Percentiles rank a stretch among this genome's conserved stretches.
phyloP scores from a whole-genome alignment of 2,888 invertebrate species.

The Hirtodrosophila cameraria region DNA sequence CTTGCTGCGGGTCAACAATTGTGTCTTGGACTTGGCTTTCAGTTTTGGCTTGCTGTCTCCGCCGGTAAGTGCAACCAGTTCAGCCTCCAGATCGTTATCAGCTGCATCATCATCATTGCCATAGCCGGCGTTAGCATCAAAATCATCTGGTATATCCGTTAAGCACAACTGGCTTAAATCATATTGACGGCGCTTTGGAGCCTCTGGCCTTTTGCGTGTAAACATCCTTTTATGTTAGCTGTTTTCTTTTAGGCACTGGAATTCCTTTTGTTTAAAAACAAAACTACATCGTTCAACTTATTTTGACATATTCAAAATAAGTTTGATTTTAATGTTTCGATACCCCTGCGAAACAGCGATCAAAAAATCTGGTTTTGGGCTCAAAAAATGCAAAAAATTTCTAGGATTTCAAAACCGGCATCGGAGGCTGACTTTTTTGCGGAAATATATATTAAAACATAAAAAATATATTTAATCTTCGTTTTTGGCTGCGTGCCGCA shows the following conservation, averaged over 20 bases:
- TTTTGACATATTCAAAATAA: too few species aligned
- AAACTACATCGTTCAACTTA: too few species aligned
- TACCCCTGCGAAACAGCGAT: too few species aligned
- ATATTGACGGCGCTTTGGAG: slow-evolving; percentile 78
- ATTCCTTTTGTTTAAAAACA: slow-evolving; percentile 16
- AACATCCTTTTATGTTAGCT: slow-evolving; percentile 75
- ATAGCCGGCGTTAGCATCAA: slow-evolving; percentile 86
- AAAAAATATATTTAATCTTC: too few species aligned
- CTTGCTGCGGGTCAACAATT: slow-evolving; percentile 85
- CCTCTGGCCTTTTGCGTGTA: slow-evolving; percentile 79
- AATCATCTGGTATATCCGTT: slow-evolving; percentile 88
- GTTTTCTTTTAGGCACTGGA: slow-evolving; percentile 21
- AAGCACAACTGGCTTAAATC: slow-evolving; percentile 88
- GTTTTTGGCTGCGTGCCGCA: too few species aligned
- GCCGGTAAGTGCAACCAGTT: slow-evolving; percentile 89
- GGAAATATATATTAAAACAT: too few species aligned
- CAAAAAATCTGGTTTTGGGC: too few species aligned
- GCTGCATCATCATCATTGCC: slow-evolving; percentile 85
- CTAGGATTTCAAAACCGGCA: too few species aligned
- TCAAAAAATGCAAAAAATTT: too few species aligned
- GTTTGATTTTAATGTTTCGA: too few species aligned
- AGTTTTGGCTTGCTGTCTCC: slow-evolving; percentile 82
- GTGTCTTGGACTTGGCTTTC: slow-evolving; percentile 78
- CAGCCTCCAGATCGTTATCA: slow-evolving; percentile 94
- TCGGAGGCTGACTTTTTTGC: too few species aligned